phyloP scores from a whole-genome alignment of 2,797 vertebrate genomes.

The Zalophus californianus region DNA sequence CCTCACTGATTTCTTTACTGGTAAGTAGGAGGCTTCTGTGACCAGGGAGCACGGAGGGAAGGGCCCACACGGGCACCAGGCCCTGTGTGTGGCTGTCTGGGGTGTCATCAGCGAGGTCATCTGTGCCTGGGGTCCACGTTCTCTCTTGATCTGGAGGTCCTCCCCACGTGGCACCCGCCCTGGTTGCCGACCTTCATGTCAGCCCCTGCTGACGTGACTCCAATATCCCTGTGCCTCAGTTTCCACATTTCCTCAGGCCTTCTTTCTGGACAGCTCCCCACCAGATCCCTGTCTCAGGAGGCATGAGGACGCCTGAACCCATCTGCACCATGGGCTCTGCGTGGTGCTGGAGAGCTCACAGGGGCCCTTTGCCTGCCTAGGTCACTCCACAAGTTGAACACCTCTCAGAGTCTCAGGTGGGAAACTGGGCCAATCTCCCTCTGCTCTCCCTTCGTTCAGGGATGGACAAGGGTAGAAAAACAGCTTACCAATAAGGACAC shows the following conservation, averaged over 20 bases:
- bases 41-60: too few relatives aligned
- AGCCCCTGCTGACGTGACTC: not conserved
- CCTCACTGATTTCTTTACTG: not conserved
- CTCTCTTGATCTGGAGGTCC: too few relatives aligned
- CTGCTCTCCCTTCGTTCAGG: not conserved
- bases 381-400: not conserved
- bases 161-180: not conserved
- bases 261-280: not conserved
- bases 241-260: not conserved
- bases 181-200: not conserved
- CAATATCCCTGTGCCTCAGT: not conserved
- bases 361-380: not conserved
- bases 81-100: not conserved
- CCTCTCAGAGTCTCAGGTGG: not conserved
- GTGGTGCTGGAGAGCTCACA: not conserved
- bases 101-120: not conserved
- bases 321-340: not conserved
- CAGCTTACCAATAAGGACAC: not conserved
- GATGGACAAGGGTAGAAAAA: not conserved
- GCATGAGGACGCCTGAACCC: not conserved
- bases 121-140: not conserved
- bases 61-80: not conserved
- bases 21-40: not conserved
- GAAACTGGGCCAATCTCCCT: not conserved
- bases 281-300: not conserved